Conservation (phyloP, 2,797 vertebrate species). For the Orientallactaga sibirica region DNA sequence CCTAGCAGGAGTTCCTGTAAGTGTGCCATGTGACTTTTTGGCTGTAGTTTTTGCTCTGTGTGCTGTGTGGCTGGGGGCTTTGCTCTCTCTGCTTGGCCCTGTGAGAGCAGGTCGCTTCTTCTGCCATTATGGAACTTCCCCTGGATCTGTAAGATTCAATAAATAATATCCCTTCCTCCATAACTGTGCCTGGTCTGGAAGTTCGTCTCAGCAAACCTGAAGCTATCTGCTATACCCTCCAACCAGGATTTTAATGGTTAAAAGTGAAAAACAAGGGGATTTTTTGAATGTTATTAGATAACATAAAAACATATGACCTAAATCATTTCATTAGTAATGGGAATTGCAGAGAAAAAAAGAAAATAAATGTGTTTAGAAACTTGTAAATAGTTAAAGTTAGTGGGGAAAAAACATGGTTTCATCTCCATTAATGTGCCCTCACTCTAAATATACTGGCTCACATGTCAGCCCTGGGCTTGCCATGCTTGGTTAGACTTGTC, state of each 20-base stretch:
- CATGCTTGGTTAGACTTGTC: conserved; percentile 86
- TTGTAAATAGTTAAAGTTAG: conserved; percentile 73
- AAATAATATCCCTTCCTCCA: too few species aligned
- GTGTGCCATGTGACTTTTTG: too few species aligned
- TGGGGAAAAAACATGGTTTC: conserved; percentile 56
- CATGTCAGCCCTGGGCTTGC: conserved; percentile 65
- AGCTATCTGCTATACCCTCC: too few species aligned
- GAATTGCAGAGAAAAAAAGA: conserved; percentile 68
- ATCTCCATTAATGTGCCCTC: conserved; percentile 78
- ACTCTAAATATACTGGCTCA: conserved; percentile 72
- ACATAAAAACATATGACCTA: conserved; percentile 58
- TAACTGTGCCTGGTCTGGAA: too few species aligned
- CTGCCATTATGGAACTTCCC: too few species aligned
- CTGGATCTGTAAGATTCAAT: too few species aligned
- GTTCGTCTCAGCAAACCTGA: too few species aligned
- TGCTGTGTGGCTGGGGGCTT: too few species aligned
- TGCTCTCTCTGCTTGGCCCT: too few species aligned
- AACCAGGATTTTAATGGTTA: conserved; percentile 54
- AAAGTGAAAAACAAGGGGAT: conserved; percentile 8
- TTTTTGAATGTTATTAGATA: conserved; percentile 61
- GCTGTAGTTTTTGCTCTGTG: too few species aligned
- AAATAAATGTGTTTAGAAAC: conserved; percentile 74
- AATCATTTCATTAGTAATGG: conserved; percentile 74
- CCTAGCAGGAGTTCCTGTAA: too few species aligned
- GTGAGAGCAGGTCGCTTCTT: too few species aligned